Percentiles rank a stretch among this genome's conserved stretches.
phyloP scores from a whole-genome alignment of 2,113 vertebrate genomes.

The Eclectus roratus region DNA sequence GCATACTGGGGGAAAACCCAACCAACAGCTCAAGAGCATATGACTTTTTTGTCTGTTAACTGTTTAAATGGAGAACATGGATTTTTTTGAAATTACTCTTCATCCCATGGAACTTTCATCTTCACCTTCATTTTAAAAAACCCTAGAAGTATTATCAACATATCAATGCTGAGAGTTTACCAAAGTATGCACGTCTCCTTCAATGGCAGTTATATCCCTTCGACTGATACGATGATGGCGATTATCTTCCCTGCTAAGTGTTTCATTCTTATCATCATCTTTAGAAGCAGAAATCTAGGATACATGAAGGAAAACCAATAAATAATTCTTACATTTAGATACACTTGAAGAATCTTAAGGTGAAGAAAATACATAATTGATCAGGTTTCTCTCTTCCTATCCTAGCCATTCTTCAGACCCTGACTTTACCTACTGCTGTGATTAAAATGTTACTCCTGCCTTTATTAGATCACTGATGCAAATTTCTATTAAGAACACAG shows the following conservation, averaged over 20 bases:
- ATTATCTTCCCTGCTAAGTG: slow-evolving; percentile 64
- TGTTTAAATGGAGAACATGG: not conserved
- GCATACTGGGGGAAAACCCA: not conserved
- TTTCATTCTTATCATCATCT: slow-evolving; percentile 77
- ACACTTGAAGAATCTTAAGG: not conserved
- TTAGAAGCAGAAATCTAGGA: slow-evolving; percentile 67
- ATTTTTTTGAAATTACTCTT: not conserved
- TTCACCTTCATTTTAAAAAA: not conserved
- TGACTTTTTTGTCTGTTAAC: not conserved
- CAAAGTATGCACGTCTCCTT: slow-evolving; percentile 81
- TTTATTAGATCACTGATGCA: not conserved
- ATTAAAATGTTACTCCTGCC: not conserved
- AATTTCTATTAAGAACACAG: not conserved
- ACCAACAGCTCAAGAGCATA: not conserved
- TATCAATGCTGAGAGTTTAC: slow-evolving; percentile 63
- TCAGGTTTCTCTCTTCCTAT: not conserved
- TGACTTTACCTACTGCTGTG: not conserved
- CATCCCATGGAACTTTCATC: not conserved
- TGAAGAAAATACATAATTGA: not conserved
- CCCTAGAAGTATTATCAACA: not conserved
- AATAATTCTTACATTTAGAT: not conserved
- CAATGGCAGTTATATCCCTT: slow-evolving; percentile 73
- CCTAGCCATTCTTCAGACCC: not conserved
- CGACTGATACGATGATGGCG: slow-evolving; percentile 71
- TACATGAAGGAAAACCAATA: not conserved